Evolutionary conservation across 2,797 vertebrate species (phyloP).

Genomic region (Crypturellus tataupa): DNA sequence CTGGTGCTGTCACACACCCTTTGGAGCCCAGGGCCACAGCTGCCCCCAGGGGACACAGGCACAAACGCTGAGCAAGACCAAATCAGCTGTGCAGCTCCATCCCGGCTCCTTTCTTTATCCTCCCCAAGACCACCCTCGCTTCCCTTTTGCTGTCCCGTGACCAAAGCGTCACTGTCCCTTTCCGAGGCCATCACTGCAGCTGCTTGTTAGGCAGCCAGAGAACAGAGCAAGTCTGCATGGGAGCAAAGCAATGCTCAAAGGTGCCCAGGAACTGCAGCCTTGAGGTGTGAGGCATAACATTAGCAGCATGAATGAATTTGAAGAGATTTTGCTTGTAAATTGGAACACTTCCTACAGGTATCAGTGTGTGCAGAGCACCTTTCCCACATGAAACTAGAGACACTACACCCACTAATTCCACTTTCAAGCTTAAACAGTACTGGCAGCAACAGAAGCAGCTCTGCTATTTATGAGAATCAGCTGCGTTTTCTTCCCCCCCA

Average conservation of each 20-base stretch:
- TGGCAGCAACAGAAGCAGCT: constrained; percentile 11
- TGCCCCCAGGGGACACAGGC: neutral
- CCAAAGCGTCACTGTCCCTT: neutral
- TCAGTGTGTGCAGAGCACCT: neutral
- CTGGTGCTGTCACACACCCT: neutral
- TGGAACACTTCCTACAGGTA: neutral
- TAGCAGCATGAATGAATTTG: neutral
- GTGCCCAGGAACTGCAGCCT: neutral
- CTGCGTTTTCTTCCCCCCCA: neutral
- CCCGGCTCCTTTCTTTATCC: neutral
- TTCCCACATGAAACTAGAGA: neutral
- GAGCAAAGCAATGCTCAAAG: no score
- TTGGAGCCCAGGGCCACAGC: neutral
- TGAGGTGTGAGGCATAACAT: rapidly evolving
- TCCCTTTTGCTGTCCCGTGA: neutral
- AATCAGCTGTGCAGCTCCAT: neutral
- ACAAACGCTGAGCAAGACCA: neutral
- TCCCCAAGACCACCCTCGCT: neutral
- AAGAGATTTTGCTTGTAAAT: neutral
- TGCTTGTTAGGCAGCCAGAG: neutral
- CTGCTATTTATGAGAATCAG: rapidly evolving
- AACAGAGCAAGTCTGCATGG: no score
- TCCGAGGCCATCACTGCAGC: rapidly evolving
- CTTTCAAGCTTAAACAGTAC: neutral
- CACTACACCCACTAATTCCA: neutral